Evolutionary conservation across 2,113 vertebrate species (phyloP).

Genomic region (Phasianus colchicus): DNA sequence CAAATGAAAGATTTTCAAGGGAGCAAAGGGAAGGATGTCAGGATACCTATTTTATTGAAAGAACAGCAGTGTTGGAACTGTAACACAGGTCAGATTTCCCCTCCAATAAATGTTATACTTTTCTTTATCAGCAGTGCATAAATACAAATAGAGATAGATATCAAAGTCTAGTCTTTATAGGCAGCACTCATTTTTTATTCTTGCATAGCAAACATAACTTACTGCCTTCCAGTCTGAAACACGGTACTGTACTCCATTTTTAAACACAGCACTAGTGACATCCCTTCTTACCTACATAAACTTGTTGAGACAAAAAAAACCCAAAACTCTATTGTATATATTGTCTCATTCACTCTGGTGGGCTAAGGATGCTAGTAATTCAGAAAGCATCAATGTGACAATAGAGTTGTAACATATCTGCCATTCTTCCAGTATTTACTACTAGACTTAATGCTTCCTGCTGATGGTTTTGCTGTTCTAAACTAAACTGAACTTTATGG

Average conservation of each 20-base stretch:
- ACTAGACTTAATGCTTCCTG: constrained; percentile 43
- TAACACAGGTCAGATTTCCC: not conserved
- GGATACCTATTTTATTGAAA: not conserved
- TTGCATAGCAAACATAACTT: not conserved
- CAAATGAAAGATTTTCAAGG: not conserved
- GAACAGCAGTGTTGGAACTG: not conserved
- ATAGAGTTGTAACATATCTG: constrained; percentile 24
- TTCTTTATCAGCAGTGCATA: not conserved
- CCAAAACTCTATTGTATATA: not conserved
- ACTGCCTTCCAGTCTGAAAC: not conserved
- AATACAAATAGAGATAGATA: not conserved
- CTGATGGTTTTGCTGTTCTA: constrained; percentile 42
- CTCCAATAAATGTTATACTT: not conserved
- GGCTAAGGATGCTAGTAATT: constrained; percentile 29
- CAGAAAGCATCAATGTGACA: constrained; percentile 31
- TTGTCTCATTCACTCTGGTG: not conserved
- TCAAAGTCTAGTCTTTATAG: not conserved
- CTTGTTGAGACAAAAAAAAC: constrained; percentile 25
- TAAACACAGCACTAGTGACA: not conserved
- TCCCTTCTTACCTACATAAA: constrained; percentile 8
- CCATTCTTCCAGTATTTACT: constrained; percentile 57
- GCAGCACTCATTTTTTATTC: not conserved
- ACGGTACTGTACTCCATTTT: not conserved
- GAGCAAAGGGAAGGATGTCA: not conserved
- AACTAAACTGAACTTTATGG: constrained; percentile 56